phyloP scores from a whole-genome alignment of 2,797 vertebrate species.

The Emydoidea blandingii region DNA sequence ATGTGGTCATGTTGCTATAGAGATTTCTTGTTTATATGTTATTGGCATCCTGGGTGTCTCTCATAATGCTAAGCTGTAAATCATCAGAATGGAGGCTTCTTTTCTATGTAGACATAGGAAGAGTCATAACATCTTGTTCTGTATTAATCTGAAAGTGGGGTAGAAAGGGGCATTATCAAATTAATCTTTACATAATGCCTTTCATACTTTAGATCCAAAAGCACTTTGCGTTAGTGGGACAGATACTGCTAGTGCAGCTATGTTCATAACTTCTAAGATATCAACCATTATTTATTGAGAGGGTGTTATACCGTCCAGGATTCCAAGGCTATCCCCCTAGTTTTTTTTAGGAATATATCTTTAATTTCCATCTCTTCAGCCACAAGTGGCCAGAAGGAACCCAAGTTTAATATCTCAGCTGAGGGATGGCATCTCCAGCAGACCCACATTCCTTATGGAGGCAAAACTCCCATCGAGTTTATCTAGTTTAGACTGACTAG shows the following conservation, averaged over 20 bases:
- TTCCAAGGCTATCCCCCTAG: background rate
- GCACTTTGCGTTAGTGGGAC: background rate
- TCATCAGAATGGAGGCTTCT: background rate
- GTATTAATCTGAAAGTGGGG: background rate
- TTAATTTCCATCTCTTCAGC: background rate
- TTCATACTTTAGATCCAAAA: slow-evolving; percentile 2
- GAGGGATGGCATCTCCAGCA: background rate
- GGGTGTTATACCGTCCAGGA: background rate
- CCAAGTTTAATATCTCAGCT: background rate
- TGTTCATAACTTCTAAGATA: background rate
- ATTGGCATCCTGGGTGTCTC: background rate
- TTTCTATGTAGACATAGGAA: background rate
- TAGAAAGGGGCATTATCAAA: background rate
- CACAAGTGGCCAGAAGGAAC: background rate
- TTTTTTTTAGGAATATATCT: background rate
- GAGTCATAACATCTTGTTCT: slow-evolving; percentile 17
- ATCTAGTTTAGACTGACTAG: background rate
- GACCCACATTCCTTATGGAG: background rate
- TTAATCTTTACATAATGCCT: slow-evolving; percentile 12
- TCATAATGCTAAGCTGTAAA: slow-evolving; percentile 11
- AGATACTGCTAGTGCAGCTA: background rate
- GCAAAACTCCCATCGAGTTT: background rate
- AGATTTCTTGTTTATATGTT: background rate
- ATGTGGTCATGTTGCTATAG: background rate
- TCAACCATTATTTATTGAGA: background rate